Evolutionary conservation across 2,113 vertebrate genomes (phyloP).

Genomic region (Podarcis muralis): DNA sequence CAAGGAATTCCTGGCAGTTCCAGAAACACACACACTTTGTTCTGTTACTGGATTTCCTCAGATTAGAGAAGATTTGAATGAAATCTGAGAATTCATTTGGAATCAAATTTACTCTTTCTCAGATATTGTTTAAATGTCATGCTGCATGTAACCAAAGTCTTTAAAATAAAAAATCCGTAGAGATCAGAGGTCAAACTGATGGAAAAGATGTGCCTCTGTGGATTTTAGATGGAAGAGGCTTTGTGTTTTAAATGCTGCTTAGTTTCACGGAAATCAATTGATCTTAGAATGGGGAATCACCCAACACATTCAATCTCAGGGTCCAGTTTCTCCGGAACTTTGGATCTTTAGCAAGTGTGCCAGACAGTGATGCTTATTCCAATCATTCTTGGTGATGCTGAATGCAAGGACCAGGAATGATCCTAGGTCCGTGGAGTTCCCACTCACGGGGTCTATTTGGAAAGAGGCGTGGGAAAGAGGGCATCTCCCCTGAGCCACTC

Average conservation of each 20-base stretch:
- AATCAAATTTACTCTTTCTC: neutral
- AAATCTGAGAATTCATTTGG: neutral
- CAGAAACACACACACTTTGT: neutral
- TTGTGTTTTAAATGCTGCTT: neutral
- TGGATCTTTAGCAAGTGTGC: neutral
- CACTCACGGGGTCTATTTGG: neutral
- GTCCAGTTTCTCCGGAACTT: neutral
- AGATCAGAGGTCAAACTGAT: neutral
- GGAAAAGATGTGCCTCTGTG: neutral
- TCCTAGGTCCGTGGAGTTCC: no score
- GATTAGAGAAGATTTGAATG: neutral
- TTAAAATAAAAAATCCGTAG: neutral
- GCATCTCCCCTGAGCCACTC: no score
- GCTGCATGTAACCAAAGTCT: neutral
- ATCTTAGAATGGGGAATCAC: neutral
- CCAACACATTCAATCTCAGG: neutral
- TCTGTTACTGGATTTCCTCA: neutral
- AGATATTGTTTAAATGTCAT: neutral
- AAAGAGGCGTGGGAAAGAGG: neutral
- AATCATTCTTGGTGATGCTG: no score
- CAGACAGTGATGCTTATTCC: no score
- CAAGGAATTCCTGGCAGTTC: slow-evolving; percentile 9
- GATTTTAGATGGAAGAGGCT: neutral
- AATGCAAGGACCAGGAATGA: neutral
- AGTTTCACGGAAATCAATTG: neutral